These are phyloP conservation scores for Enteromius radiatus DNA, from an alignment of 2,797 vertebrate species.

Conservation along the genomic window DNA sequence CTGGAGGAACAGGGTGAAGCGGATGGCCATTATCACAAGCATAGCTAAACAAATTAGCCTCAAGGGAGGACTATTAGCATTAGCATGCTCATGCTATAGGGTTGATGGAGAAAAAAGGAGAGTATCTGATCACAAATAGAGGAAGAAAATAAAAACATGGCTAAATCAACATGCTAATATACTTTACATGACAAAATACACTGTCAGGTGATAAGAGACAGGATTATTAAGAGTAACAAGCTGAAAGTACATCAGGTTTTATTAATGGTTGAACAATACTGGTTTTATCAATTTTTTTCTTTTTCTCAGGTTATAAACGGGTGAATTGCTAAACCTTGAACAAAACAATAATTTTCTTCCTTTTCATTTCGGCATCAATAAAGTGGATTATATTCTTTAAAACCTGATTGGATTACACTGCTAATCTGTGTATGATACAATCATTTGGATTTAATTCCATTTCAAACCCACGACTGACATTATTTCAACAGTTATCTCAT, in stretches of 20 bases:
- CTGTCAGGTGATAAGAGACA: background rate
- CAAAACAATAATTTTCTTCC: constrained; percentile 72
- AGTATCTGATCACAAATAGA: constrained; percentile 22
- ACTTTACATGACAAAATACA: background rate
- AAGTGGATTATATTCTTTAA: constrained; percentile 80
- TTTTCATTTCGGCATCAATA: constrained; percentile 79
- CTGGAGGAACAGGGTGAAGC: constrained; percentile 63
- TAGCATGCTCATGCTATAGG: constrained; percentile 18
- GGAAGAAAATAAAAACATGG: background rate
- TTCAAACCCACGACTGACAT: constrained; percentile 42
- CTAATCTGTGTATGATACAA: constrained; percentile 84
- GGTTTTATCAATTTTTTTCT: background rate
- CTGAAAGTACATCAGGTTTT: background rate
- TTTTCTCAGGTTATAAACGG: background rate
- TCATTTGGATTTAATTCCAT: constrained; percentile 72
- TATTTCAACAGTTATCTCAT: constrained; percentile 60
- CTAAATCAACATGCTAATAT: background rate
- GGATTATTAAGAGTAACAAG: too few relatives aligned
- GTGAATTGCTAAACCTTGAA: constrained; percentile 50
- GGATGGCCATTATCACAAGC: constrained; percentile 73
- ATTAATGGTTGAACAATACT: background rate
- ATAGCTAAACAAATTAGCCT: constrained; percentile 77
- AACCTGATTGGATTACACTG: constrained; percentile 85
- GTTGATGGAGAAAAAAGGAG: constrained; percentile 19
- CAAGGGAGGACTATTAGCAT: constrained; percentile 63